A percentile compares a stretch with the other conserved stretches of the same genome.
Evolutionary conservation across 2,888 invertebrate genomes (phyloP).

Genomic region (Stenotaenia linearis): DNA sequence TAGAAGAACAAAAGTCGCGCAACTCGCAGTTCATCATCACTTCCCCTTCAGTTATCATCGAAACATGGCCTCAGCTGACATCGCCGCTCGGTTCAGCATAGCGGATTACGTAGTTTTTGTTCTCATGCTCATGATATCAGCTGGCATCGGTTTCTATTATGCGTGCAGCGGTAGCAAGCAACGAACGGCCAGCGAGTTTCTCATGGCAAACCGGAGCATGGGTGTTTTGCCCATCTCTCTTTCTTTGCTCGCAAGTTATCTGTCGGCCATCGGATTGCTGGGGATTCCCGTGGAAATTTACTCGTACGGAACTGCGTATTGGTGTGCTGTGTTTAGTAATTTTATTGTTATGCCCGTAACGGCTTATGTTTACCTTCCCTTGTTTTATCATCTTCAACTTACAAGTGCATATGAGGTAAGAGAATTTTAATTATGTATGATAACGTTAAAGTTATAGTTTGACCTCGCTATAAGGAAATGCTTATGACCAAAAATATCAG

Average conservation of each 20-base stretch:
- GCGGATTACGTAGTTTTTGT: slow-evolving; percentile 69
- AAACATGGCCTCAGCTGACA: not conserved
- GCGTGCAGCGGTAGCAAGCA: slow-evolving; percentile 69
- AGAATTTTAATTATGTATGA: not conserved
- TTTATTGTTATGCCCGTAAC: slow-evolving; percentile 48
- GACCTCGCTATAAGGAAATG: too few species aligned
- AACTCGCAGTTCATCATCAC: not conserved
- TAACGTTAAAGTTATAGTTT: not conserved
- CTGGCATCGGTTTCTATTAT: slow-evolving; percentile 78
- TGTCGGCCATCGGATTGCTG: slow-evolving; percentile 82
- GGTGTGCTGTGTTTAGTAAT: slow-evolving; percentile 44
- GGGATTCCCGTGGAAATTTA: slow-evolving; percentile 92
- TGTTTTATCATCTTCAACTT: slow-evolving; percentile 73
- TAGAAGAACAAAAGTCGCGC: not conserved
- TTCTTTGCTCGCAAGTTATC: slow-evolving; percentile 81
- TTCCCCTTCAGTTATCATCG: too few species aligned
- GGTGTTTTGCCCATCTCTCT: slow-evolving; percentile 81
- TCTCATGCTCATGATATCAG: slow-evolving; percentile 65
- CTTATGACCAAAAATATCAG: too few species aligned
- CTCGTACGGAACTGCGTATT: slow-evolving; percentile 66
- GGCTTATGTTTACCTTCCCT: slow-evolving; percentile 70
- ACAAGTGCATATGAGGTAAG: slow-evolving; percentile 80
- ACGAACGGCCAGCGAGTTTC: slow-evolving; percentile 67
- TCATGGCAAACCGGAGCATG: slow-evolving; percentile 77
- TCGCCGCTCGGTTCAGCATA: slow-evolving; percentile 31